Conservation (phyloP, 2,113 vertebrate species). For the Sigmodon hispidus region DNA sequence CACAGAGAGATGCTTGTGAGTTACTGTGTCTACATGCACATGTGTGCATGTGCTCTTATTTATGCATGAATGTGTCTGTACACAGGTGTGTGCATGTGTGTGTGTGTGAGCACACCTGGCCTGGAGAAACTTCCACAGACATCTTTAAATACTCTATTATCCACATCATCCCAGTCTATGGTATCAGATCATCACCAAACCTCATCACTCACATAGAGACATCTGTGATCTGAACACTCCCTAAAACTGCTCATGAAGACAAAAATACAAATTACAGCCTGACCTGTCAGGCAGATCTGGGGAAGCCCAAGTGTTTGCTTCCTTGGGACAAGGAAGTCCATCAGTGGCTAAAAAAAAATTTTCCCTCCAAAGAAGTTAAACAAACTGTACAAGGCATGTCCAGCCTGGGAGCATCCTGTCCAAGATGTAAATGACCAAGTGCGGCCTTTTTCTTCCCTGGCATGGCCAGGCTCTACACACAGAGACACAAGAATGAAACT, state of each 20-base stretch:
- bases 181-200: neutral
- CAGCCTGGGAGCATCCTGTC: slow-evolving; percentile 73
- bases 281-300: neutral
- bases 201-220: neutral
- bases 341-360: slow-evolving; percentile 82
- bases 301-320: slow-evolving; percentile 1
- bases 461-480: neutral
- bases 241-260: neutral
- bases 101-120: accelerated
- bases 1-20: accelerated
- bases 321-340: slow-evolving; percentile 82
- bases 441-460: neutral
- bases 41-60: neutral
- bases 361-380: slow-evolving; percentile 81
- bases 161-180: neutral
- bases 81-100: neutral
- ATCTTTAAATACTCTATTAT: neutral
- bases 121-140: neutral
- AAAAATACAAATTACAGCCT: neutral
- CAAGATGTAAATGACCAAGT: slow-evolving; percentile 69
- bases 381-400: slow-evolving; percentile 78
- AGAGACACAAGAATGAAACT: neutral
- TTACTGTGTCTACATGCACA: neutral
- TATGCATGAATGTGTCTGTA: neutral
- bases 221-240: neutral